Base-by-base conservation (phyloP, 2,113 vertebrate genomes). In the Anseranas semipalmata region DNA sequence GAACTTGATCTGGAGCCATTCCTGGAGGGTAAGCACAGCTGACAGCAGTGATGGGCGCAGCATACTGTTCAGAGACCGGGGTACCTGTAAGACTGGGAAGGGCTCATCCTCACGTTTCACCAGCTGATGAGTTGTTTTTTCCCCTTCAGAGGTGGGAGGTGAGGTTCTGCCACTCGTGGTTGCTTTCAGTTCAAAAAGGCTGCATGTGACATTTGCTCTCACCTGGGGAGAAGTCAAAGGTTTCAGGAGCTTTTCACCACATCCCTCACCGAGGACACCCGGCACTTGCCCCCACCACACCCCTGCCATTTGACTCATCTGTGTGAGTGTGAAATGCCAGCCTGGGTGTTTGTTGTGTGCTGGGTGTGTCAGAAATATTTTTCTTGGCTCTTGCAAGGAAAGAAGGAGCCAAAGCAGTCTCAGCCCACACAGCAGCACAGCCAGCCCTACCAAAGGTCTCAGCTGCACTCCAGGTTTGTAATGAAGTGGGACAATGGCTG, bases 21-120 rank as follows among this genome's bases (percentile, higher is more conserved):
- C 22, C 46, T 72, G 1, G 2, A 90, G 52, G 33, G 14, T 32
- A 65, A 18, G 35, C 4, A 1, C 4, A 45, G 48, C 58, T 60
- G 39, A 35, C 0, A 25, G 32, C 65, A 59, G 19, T 1, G 0
- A 41, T 20, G 19, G 55, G 53, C 37, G 66, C 0, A 1, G 20
- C 3, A 1, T 27, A 33, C 25, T 1, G 0, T 32, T 45, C 65
- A 84, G 74, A 68, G 25, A n/a, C 8, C 25, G n/a, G 37, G 37
- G 20, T 52, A 24, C n/a, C 37, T 13, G 18, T 2, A 6, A 70
- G 72, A 22, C 28, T 2, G 1, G n/a, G 33, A 73, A 67, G 65
- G 16, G 16, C 30, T 78, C 58, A 8, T 6, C 56, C 37, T 43
- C 48, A 9, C 15, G 39, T 65, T 78, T 63, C 43, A 72, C 35